Evolutionary conservation across 2,113 vertebrate species (phyloP), one percentile per base, ranked within the genome.

Genomic region (Solea senegalensis): DNA sequence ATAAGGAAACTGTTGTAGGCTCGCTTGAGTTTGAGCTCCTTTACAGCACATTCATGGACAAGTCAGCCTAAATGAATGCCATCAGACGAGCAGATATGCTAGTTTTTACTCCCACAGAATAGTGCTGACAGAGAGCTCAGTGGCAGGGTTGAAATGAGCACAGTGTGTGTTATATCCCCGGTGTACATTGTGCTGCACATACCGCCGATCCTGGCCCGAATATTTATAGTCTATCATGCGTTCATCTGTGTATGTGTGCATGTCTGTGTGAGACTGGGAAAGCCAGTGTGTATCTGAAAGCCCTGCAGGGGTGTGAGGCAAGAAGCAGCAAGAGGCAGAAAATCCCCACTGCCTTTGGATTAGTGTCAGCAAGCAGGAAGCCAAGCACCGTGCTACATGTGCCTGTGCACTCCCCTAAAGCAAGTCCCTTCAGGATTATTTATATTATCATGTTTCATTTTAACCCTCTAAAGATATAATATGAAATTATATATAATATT

Each of bases 241-340:
- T 77, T 83, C 45, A 48, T 48, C 45, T 66, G 65, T 80, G 81
- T 28, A 27, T 67, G 83, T 81, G 83, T 86, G 76, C 57, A 60
- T 78, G 81, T 40, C 27, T 65, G 83, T 80, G 84, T 72, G 83
- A 34, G 50, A 76, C 66, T 68, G 75, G 78, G 78, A 81, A 85
- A 81, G 83, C 74, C 60, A 79, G 77, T 66, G 77, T 87, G 68
- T 77, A 83, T 90, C 76, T 89, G 80, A 74, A 76, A 83, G 73
- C 83, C 81, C 86, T 88, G 89, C 80, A 90, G 88, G 90, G 84
- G 89, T 86, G 88, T 89, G 88, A 90, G 88, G 90, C 90, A 92
- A 91, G 91, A 90, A 88, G 82, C 89, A 90, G 90, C 88, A 90
- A 92, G 90, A 91, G 83, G 84, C 85, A 88, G 73, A 89, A 91